Evolutionary conservation across 2,113 vertebrate species (phyloP), one percentile per base, ranked within the genome.

Genomic region (Brachypodius melanocephalos): DNA sequence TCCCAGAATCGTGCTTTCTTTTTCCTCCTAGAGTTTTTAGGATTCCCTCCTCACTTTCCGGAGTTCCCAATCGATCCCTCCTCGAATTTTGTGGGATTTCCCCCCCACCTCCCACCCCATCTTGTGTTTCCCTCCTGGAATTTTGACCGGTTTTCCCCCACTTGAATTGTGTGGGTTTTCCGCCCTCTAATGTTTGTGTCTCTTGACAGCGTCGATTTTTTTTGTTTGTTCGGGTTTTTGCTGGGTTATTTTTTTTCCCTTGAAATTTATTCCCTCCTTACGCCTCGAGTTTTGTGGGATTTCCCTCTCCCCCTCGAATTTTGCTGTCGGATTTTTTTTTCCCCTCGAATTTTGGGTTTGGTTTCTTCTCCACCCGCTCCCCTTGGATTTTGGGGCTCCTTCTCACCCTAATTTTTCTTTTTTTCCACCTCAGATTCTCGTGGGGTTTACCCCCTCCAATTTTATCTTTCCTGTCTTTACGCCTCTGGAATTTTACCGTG

Each of bases 201-300:
- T 57, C 6, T 31, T 31, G 10, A 12, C 8, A 17, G 10, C 21
- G 2, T 42, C 8, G 15, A 5, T 25, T 34, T 31, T 49, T 48
- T 58, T 62, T 34, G 6, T 42, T 46, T 26, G 25, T 29, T 34
- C 20, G 18, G 31, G 2, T 17, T 51, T 51, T 51, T 24, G 48
- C n/a, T n/a, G n/a, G n/a, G n/a, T n/a, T n/a, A 1, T 9, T 31
- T 32, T 32, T 46, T 17, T 6, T 1, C 5, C 3, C 2, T 40
- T 16, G 8, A 48, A 55, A 25, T 48, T 34, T 14, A 43, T 52
- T 59, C 45, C 26, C 3, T 58, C 14, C 9, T 36, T 36, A 22
- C 2, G 0, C 12, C 25, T 67, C 14, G 26, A 31, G 43, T 76
- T 42, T 67, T 26, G 26, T 42, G 43, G 12, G 10, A 67, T 51